Evolutionary conservation across 2,888 invertebrate species (phyloP), one percentile per base, ranked within the genome.

Genomic region (Lasioglossum oenotherae): DNA sequence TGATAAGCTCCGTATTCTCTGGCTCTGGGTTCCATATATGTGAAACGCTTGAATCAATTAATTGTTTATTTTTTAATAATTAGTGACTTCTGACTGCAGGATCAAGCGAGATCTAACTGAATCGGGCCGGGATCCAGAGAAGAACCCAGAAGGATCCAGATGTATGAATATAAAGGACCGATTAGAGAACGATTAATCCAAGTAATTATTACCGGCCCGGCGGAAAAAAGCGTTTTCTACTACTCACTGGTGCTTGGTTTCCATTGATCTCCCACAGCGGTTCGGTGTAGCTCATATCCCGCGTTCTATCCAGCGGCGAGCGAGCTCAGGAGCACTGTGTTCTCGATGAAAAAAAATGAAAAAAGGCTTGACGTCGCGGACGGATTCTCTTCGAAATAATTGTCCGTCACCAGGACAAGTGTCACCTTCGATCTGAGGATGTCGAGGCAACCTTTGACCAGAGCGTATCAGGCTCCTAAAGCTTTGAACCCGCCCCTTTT

Each of bases 241-340:
- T 74, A 93, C 94, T 93, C 90, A 95, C 95, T 92, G 94, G 93
- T 86, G 93, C 89, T 93, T 95, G 95, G 89, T 95, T 95, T 92
- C 95, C 95, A 92, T 94, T 95, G 79, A 95, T 94, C 92, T 95
- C 95, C 95, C 95, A 95, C 89, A 94, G 85, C 74, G 94, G 92
- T 93, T 95, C 94, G 91, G 94, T 91, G 93, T 94, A 95, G 93
- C 93, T 95, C 95, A 95, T 95, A 94, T 94, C 94, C 94, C 87
- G 91, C 76, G 86, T 79, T 86, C 89, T 84, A 69, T 86, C 85
- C 90, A 86, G 75, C 49, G 75, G 75, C 44, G 76, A 82, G 53
- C 76, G 75, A 64, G 46, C 57, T 84, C 69, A 41, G 57, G 57
- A 72, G 81, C 75, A 57, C 82, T 35, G 60, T 14, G 41, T 35